A percentile compares a stretch with the other conserved stretches of the same genome.
Conservation (phyloP, 2,113 vertebrate species). For the Microcebus lehilahytsara region DNA sequence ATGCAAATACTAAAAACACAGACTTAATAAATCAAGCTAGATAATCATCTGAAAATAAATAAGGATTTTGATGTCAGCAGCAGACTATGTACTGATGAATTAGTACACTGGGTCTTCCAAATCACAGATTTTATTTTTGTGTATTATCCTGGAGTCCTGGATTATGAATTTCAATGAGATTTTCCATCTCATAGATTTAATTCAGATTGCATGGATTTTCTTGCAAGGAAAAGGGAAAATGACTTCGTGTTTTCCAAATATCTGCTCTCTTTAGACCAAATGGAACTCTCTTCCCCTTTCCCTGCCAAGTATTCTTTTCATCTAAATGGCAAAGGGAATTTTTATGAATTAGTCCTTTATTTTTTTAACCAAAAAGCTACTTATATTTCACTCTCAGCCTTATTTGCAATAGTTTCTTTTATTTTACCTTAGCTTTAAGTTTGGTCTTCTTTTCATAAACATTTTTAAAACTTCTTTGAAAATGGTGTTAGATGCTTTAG, state of each 20-base stretch:
- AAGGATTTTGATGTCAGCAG: background rate
- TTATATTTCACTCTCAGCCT: slow-evolving; percentile 13
- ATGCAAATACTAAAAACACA: background rate
- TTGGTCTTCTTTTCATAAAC: slow-evolving; percentile 47
- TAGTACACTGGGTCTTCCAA: background rate
- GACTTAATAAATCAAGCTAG: background rate
- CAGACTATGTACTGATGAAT: background rate
- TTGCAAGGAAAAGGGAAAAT: background rate
- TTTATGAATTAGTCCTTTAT: background rate
- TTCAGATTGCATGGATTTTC: background rate
- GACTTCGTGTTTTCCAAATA: background rate
- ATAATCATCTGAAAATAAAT: slow-evolving; percentile 13
- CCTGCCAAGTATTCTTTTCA: background rate
- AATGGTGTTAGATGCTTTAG: slow-evolving; percentile 32
- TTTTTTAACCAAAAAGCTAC: background rate
- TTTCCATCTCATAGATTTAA: background rate
- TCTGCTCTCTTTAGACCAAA: slow-evolving; percentile 6
- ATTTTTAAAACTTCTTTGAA: slow-evolving; percentile 61
- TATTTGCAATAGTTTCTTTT: slow-evolving; percentile 27
- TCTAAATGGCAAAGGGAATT: background rate
- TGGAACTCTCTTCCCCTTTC: background rate
- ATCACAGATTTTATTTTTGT: background rate
- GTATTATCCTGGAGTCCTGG: background rate
- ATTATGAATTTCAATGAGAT: background rate
- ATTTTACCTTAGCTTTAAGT: slow-evolving; percentile 45